Conservation (phyloP, 2,888 invertebrate genomes). For the Conus canariensis region DNA sequence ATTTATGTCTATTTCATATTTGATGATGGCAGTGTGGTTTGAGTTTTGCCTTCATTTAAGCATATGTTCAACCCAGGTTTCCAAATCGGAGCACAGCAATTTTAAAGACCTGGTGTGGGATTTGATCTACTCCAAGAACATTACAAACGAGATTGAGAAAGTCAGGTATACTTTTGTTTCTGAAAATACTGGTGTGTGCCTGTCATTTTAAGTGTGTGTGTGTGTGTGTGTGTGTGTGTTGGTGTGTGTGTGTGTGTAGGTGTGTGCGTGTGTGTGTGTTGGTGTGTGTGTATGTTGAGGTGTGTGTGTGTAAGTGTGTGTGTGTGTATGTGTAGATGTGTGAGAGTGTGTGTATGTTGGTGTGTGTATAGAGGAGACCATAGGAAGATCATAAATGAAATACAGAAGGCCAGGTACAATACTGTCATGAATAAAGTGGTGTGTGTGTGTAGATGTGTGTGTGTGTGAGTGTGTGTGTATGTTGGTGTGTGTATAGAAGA, state of each 20-base stretch:
- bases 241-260: too few species aligned
- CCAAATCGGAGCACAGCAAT: constrained; percentile 76
- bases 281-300: neutral
- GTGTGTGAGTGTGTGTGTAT: neutral
- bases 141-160: constrained; percentile 78
- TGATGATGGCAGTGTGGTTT: too few species aligned
- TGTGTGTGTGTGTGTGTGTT: neutral
- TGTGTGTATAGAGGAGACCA: neutral
- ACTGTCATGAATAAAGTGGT: too few species aligned
- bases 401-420: too few species aligned
- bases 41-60: too few species aligned
- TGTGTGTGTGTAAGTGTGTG: too few species aligned
- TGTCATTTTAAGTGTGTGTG: neutral
- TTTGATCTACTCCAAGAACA: constrained; percentile 78
- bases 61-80: constrained; percentile 66
- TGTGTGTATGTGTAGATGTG: neutral
- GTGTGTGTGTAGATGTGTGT: neutral
- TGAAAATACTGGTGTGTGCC: constrained; percentile 23
- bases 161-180: constrained; percentile 70
- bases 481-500: neutral
- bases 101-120: constrained; percentile 79
- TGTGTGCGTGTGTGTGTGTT: too few species aligned
- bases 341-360: neutral
- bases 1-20: too few species aligned
- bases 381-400: too few species aligned